phyloP scores from a whole-genome alignment of 1,140 invertebrate genomes.

The Cotesia glomerata region DNA sequence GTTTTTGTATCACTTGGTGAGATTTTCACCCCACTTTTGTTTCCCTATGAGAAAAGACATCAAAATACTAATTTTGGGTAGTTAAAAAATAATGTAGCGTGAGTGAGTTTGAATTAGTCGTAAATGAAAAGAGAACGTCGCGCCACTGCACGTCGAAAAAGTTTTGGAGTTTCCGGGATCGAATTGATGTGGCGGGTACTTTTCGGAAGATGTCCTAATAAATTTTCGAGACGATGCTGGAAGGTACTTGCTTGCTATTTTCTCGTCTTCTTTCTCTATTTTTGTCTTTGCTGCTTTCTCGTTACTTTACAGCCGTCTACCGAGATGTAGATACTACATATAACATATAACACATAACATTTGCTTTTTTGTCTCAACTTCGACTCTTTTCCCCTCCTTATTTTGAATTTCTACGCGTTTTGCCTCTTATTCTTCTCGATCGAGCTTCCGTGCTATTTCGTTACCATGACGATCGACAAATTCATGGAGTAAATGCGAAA shows the following conservation, averaged over 20 bases:
- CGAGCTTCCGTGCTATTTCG: background rate
- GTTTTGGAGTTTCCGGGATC: conserved; percentile 22
- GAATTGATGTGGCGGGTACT: conserved; percentile 25
- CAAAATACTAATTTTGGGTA: background rate
- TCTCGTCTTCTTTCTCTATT: background rate
- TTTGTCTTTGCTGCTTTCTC: background rate
- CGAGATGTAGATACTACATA: too few relatives aligned
- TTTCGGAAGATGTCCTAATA: conserved; percentile 11
- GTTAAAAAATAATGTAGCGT: background rate
- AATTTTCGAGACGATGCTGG: conserved; percentile 20
- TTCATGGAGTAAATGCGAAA: background rate
- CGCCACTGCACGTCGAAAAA: conserved; percentile 19
- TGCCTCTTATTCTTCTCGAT: conserved; percentile 13
- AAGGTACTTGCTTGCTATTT: background rate
- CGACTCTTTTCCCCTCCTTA: background rate
- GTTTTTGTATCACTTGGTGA: too few relatives aligned
- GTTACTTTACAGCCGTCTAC: background rate
- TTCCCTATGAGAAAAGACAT: too few relatives aligned
- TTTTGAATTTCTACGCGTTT: background rate
- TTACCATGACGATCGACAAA: conserved; percentile 1
- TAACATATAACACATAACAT: too few relatives aligned
- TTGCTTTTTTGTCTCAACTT: background rate
- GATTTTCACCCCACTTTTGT: too few relatives aligned
- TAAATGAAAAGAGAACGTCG: conserved; percentile 2
- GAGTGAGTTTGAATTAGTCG: conserved; percentile 3